Percentiles rank a stretch among this genome's conserved stretches.
These are phyloP conservation scores for Rafetus swinhoei DNA, from an alignment of 2,113 vertebrate species.

Conservation along the genomic window DNA sequence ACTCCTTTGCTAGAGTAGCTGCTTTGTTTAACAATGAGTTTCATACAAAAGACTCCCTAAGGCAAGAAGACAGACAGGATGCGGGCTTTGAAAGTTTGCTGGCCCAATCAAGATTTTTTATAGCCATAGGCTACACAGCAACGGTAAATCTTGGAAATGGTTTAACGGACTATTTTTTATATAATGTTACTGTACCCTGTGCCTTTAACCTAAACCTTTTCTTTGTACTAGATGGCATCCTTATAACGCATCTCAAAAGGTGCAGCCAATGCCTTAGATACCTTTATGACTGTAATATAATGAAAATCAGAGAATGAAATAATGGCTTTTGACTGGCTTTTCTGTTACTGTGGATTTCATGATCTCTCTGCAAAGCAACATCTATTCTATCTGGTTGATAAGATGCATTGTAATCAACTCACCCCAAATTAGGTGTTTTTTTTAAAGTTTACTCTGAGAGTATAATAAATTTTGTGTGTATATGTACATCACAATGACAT, in stretches of 20 bases:
- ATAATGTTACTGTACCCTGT: slow-evolving; percentile 53
- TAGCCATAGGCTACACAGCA: slow-evolving; percentile 56
- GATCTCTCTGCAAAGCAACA: neutral
- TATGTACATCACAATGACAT: neutral
- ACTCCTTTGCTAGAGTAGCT: slow-evolving; percentile 58
- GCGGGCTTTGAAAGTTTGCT: slow-evolving; percentile 51
- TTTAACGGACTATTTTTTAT: slow-evolving; percentile 58
- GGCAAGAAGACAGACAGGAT: slow-evolving; percentile 64
- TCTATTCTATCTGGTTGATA: neutral
- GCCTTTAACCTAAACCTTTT: slow-evolving; percentile 61
- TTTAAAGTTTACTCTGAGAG: neutral
- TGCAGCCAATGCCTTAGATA: slow-evolving; percentile 2
- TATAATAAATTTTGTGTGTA: slow-evolving; percentile 1
- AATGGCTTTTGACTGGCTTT: neutral
- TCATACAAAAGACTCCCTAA: slow-evolving; percentile 47
- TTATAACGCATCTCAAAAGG: neutral
- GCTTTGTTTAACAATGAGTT: slow-evolving; percentile 70
- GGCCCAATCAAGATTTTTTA: slow-evolving; percentile 50
- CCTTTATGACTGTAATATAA: neutral
- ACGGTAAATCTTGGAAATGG: slow-evolving; percentile 56
- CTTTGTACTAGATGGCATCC: slow-evolving; percentile 50
- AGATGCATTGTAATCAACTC: neutral
- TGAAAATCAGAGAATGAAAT: slow-evolving; percentile 36
- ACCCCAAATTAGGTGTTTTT: neutral
- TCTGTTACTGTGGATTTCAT: neutral